These are phyloP conservation scores for Tuberolachnus salignus DNA, from an alignment of 2,888 invertebrate genomes.

Conservation along the genomic window DNA sequence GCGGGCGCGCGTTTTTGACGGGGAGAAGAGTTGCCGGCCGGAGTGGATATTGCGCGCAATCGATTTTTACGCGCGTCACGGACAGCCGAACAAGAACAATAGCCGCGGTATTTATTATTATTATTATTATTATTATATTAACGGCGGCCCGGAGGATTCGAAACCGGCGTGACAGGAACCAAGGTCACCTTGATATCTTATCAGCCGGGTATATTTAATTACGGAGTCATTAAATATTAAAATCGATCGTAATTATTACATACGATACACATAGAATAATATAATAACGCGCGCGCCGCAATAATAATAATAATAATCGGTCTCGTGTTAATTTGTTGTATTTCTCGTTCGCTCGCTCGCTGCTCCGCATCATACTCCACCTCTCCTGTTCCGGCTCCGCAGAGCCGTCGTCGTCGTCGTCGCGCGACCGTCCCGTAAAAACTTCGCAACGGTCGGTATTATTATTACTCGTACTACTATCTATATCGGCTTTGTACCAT, in stretches of 20 bases:
- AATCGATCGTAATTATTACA: slow-evolving; percentile 53
- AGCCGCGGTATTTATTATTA: not conserved
- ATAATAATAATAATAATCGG: slow-evolving; percentile 29
- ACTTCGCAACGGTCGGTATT: too few species aligned
- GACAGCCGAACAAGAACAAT: slow-evolving; percentile 41
- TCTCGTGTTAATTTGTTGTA: slow-evolving; percentile 34
- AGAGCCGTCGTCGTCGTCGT: too few species aligned
- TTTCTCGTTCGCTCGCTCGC: not conserved
- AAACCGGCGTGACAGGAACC: slow-evolving; percentile 48
- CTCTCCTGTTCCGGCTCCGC: too few species aligned
- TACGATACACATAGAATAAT: not conserved
- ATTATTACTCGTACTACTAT: too few species aligned
- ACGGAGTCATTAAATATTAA: slow-evolving; percentile 54
- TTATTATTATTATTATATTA: not conserved
- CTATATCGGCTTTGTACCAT: too few species aligned
- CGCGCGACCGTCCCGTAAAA: too few species aligned
- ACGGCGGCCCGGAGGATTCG: slow-evolving; percentile 39
- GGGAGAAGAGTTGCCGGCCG: not conserved
- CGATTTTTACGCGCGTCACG: slow-evolving; percentile 29
- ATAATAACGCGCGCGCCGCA: not conserved
- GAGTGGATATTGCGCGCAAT: slow-evolving; percentile 5
- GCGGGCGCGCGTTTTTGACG: too few species aligned
- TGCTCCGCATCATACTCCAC: not conserved
- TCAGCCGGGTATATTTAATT: slow-evolving; percentile 39
- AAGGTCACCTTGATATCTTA: slow-evolving; percentile 48